Evolutionary conservation across 2,113 vertebrate genomes (phyloP).

Genomic region (Mormyrus lacerda): DNA sequence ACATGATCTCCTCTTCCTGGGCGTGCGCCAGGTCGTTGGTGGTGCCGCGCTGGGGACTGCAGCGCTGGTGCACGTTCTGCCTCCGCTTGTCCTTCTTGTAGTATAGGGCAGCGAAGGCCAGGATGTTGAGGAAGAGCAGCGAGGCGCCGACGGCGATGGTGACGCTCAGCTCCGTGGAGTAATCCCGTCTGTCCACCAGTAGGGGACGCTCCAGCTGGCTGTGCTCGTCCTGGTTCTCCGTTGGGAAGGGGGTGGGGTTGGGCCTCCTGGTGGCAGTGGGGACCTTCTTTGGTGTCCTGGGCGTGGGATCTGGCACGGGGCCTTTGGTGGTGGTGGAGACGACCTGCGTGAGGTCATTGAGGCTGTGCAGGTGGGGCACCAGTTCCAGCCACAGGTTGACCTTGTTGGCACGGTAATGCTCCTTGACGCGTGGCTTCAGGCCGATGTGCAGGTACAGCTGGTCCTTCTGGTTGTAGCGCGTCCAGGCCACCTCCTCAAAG

Average conservation of each 20-base stretch:
- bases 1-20: conserved; percentile 75
- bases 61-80: conserved; percentile 78
- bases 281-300: conserved; percentile 70
- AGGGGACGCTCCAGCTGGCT: conserved; percentile 69
- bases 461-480: conserved; percentile 93
- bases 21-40: conserved; percentile 72
- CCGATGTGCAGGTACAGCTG: conserved; percentile 96
- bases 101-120: conserved; percentile 95
- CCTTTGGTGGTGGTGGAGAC: conserved; percentile 93
- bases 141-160: conserved; percentile 95
- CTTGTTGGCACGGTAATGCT: conserved; percentile 97
- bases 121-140: conserved; percentile 91
- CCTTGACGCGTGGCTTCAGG: conserved; percentile 89
- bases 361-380: conserved; percentile 95
- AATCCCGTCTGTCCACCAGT: conserved; percentile 89
- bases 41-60: conserved; percentile 70
- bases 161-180: conserved; percentile 96
- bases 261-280: conserved; percentile 71
- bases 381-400: conserved; percentile 98
- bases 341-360: conserved; percentile 97
- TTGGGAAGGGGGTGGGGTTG: conserved; percentile 75
- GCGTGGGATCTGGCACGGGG: conserved; percentile 84
- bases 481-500: conserved; percentile 97
- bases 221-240: conserved; percentile 64
- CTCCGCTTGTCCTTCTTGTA: conserved; percentile 97